Conservation (phyloP, 2,888 invertebrate genomes). For the Pycnomerus fuliginosus region DNA sequence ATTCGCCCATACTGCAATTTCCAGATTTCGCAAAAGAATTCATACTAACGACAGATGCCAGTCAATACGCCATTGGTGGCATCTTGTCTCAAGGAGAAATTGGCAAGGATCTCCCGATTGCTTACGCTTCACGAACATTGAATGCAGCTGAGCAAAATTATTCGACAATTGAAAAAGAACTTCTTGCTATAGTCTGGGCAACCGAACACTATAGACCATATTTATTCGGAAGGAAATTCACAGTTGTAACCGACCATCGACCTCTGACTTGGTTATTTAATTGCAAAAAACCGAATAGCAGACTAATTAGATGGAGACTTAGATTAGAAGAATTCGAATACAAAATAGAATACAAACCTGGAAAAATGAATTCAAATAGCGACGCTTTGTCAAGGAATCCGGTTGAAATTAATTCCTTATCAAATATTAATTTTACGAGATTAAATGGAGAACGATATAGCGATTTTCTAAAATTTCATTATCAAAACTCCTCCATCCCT, state of each 20-base stretch:
- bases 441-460: not conserved
- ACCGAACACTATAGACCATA: not conserved
- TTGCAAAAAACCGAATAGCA: too few relatives aligned
- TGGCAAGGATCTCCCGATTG: slow-evolving; percentile 27
- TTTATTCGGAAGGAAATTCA: too few relatives aligned
- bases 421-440: too few relatives aligned
- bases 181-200: slow-evolving; percentile 4
- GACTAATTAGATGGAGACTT: slow-evolving; percentile 40
- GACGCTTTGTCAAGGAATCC: slow-evolving; percentile 22
- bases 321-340: too few relatives aligned
- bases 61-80: slow-evolving; percentile 19
- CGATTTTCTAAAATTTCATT: too few relatives aligned
- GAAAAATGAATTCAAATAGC: too few relatives aligned
- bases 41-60: slow-evolving; percentile 22
- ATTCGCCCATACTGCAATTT: slow-evolving; percentile 6
- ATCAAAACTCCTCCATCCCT: not conserved
- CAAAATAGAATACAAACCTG: too few relatives aligned
- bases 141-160: slow-evolving; percentile 14
- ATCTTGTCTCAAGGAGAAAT: slow-evolving; percentile 16
- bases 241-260: too few relatives aligned
- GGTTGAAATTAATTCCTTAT: too few relatives aligned
- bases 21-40: slow-evolving; percentile 24
- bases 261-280: too few relatives aligned
- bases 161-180: slow-evolving; percentile 4
- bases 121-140: slow-evolving; percentile 36